Evolutionary conservation across 2,888 invertebrate species (phyloP).

Genomic region (Leptarthrus brevirostris): DNA sequence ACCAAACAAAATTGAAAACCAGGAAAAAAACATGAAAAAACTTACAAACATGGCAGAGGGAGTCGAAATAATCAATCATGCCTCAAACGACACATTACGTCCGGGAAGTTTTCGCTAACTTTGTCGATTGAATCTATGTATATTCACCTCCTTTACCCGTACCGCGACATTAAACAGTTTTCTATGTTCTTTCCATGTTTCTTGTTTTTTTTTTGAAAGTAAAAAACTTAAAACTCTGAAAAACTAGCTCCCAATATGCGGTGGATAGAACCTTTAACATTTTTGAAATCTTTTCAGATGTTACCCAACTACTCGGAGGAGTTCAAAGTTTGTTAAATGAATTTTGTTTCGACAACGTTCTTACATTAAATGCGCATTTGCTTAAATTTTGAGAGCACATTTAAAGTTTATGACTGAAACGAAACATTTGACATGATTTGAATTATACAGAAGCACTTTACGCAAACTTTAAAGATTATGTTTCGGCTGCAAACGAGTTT

Average conservation of each 20-base stretch:
- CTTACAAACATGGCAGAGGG: background rate
- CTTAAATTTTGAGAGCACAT: background rate
- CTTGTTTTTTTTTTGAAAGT: background rate
- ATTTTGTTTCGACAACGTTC: constrained; percentile 30
- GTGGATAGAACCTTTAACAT: background rate
- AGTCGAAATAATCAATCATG: background rate
- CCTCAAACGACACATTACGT: background rate
- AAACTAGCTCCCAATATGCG: background rate
- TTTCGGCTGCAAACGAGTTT: no score
- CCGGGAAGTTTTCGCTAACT: background rate
- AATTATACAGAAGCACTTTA: background rate
- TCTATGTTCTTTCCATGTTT: no score
- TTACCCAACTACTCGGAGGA: background rate
- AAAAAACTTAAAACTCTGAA: background rate
- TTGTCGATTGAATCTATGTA: background rate
- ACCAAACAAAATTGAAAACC: background rate
- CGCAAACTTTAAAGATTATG: no score
- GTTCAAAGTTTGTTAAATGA: constrained; percentile 34
- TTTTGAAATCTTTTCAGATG: constrained; percentile 10
- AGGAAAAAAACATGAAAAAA: background rate
- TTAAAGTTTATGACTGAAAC: background rate
- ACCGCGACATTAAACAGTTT: no score
- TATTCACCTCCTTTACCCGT: background rate
- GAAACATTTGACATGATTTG: background rate
- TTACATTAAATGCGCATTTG: constrained; percentile 37